Evolutionary conservation across 2,888 invertebrate species (phyloP), one percentile per base, ranked within the genome.

Genomic region (Macrophya alboannulata): DNA sequence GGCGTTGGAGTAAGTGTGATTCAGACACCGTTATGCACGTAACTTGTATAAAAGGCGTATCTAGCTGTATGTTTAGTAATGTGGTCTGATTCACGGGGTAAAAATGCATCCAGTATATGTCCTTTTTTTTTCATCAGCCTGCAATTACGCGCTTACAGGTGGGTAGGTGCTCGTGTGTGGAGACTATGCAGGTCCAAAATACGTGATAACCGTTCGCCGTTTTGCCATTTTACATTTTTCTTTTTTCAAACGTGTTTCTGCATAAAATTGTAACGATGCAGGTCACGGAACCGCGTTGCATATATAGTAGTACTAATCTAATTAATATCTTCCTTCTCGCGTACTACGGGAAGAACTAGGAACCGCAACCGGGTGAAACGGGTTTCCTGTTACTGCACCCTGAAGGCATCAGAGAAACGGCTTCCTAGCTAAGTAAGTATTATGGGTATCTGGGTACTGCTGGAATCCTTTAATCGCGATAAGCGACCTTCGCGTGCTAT

Each of bases 301-400:
- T 15, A 48, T 1, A 15, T 21, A 40, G 81, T n/a, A 43, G 55
- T 62, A 59, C 62, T 83, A 83, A 83, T 83, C 68, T 68, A 83
- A 83, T 83, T 83, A 68, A 83, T 83, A 83, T 68, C 68, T 17
- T 12, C 0, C 37, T 21, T 25, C 9, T 51, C 3, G 72, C 72
- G 17, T 72, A 72, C 43, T 51, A 79, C 59, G 55, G 59, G 17
- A 77, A 5, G 59, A 65, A 25, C 0, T 5, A 68, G 45, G 82
- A 83, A 68, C 43, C n/a, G 55, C 31, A 43, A 81, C 37, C 40
- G 81, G 77, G 77, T 77, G 77, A 79, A 83, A 83, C 65, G 68
- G 45, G 82, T 65, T 83, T 59, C 40, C 59, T 17, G 77, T 8
- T 55, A 8, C 55, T 62, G 25, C 76, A 37, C 76, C 76, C 51